Conservation (phyloP, 2,113 vertebrate species). For the Dicentrarchus labrax region DNA sequence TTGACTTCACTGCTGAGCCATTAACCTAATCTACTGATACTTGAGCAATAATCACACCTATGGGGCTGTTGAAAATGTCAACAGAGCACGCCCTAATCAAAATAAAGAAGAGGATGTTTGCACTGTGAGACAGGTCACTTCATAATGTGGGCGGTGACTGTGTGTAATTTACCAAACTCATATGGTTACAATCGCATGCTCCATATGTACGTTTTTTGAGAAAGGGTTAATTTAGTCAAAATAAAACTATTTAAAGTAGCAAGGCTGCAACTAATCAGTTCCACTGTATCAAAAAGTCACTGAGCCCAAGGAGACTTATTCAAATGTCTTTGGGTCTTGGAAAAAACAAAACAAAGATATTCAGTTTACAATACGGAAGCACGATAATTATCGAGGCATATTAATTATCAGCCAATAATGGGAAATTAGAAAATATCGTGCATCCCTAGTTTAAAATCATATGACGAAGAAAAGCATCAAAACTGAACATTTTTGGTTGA, state of each 20-base stretch:
- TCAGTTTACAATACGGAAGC: not conserved
- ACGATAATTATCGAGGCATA: no score
- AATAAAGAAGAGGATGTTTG: slow-evolving; percentile 42
- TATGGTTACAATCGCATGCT: not conserved
- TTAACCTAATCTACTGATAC: not conserved
- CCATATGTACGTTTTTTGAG: not conserved
- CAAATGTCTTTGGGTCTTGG: no score
- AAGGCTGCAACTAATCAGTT: not conserved
- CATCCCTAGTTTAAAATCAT: no score
- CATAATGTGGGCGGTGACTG: not conserved
- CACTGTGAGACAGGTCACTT: not conserved
- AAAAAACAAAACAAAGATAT: no score
- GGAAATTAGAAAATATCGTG: no score
- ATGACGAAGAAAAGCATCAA: not conserved
- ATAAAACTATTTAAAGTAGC: not conserved
- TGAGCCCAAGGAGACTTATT: no score
- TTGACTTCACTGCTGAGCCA: not conserved
- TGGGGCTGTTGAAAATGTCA: slow-evolving; percentile 30
- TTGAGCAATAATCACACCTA: slow-evolving; percentile 23
- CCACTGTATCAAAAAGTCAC: no score
- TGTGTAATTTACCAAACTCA: not conserved
- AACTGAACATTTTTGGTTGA: not conserved
- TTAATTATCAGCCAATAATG: no score
- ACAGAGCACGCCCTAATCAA: slow-evolving; percentile 17
- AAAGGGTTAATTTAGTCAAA: not conserved